These are phyloP conservation scores for Listrodromus nycthemerus DNA, from an alignment of 2,888 invertebrate genomes.

Conservation along the genomic window DNA sequence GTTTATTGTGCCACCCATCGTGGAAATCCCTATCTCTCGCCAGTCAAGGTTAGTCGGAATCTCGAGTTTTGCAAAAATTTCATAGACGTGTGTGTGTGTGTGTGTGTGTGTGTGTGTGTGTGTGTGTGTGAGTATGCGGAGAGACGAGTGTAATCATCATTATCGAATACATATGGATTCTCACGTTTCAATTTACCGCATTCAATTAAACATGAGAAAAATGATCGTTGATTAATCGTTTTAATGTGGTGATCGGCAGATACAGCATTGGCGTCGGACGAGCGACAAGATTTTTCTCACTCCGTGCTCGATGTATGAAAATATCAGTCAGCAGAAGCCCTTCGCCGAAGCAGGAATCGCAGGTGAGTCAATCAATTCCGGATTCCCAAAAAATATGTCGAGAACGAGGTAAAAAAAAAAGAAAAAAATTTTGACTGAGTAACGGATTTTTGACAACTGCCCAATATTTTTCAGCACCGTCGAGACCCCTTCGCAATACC, in stretches of 20 bases:
- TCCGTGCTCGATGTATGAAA: conserved; percentile 52
- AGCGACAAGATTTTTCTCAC: conserved; percentile 41
- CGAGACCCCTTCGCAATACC: conserved; percentile 53
- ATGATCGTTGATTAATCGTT: neutral
- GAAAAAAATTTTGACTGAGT: too few species aligned
- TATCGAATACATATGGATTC: neutral
- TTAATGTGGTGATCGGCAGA: conserved; percentile 31
- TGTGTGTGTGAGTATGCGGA: neutral
- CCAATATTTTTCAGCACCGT: conserved; percentile 57
- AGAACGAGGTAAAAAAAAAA: too few species aligned
- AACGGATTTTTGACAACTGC: neutral
- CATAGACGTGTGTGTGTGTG: neutral
- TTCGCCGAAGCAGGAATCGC: conserved; percentile 56
- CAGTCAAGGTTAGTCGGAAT: conserved; percentile 64
- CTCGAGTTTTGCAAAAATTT: conserved; percentile 30
- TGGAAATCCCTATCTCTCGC: conserved; percentile 55
- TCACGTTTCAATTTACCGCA: neutral
- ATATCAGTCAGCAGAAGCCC: conserved; percentile 54
- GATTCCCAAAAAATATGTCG: too few species aligned
- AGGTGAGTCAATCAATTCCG: conserved; percentile 33
- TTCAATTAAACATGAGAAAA: neutral
- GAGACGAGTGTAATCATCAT: conserved; percentile 23
- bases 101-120: neutral
- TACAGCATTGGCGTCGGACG: conserved; percentile 11
- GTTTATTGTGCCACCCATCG: conserved; percentile 65